Conservation (phyloP, 1,140 invertebrate genomes). For the Sipha flava region DNA sequence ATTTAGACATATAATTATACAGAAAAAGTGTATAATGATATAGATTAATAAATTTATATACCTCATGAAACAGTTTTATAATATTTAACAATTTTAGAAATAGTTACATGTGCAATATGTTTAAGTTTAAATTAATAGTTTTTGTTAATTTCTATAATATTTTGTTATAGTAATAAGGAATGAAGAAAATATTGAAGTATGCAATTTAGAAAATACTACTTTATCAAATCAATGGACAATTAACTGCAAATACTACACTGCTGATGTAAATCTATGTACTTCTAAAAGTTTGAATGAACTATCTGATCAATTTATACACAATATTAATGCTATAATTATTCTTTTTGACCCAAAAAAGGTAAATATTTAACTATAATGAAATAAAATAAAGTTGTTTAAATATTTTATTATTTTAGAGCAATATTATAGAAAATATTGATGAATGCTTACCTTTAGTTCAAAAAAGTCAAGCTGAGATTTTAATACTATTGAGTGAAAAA, state of each 20-base stretch:
- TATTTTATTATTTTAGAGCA: not conserved
- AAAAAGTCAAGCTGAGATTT: conserved; percentile 1
- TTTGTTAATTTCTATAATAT: not conserved
- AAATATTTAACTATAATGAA: not conserved
- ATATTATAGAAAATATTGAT: not conserved
- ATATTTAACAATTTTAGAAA: too few relatives aligned
- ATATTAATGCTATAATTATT: conserved; percentile 25
- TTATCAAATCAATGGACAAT: not conserved
- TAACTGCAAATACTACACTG: conserved; percentile 17
- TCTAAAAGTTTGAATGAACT: not conserved
- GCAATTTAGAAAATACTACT: not conserved
- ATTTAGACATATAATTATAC: too few relatives aligned
- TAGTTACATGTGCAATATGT: too few relatives aligned
- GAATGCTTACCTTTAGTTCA: conserved; percentile 4
- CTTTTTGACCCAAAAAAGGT: not conserved
- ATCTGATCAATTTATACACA: not conserved
- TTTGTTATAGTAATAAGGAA: conserved; percentile 1
- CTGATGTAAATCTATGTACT: conserved; percentile 1
- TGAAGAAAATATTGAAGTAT: conserved; percentile 18
- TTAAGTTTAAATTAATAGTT: not conserved
- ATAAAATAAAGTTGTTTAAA: not conserved
- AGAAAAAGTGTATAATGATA: too few relatives aligned
- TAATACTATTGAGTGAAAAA: conserved; percentile 12
- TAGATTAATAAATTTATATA: too few relatives aligned
- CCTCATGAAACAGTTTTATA: too few relatives aligned